Base-by-base conservation (phyloP, 2,888 invertebrate species). In the Yponomeuta evonymella region DNA sequence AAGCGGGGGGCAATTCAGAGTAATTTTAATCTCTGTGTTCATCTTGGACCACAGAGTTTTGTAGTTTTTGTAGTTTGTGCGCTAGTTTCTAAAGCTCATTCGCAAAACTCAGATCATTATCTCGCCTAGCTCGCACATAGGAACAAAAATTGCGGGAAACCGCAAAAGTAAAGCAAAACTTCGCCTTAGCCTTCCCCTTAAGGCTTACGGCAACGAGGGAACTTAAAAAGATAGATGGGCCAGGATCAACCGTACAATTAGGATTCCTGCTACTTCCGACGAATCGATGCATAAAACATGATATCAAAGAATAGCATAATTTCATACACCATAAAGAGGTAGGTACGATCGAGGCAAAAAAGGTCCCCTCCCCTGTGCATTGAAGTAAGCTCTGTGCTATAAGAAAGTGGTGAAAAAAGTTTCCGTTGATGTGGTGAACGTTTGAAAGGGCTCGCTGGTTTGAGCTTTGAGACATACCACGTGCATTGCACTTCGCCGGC, bases 401-500 rank as follows among this genome's bases (percentile, higher is more conserved):
- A 78, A 82, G 79, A 81, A 80, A 74, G 72, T 70, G 70, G 65
- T 71, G 77, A 80, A 83, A 83, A 84, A 83, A 77, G 78, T 77
- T 79, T 81, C 83, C 82, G 82, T 78, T 81, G 77, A 73, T 74
- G 75, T 81, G 77, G 73, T 74, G 75, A 73, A 74, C 79, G 74
- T 71, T 68, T 68, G 68, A 63, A 71, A 70, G 70, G 70, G 70
- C 67, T 70, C 48, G 11, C n/a, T 29, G 15, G 30, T 9, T 33
- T 36, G 11, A 58, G 51, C 51, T 33, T 29, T 64, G 65, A 11
- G n/a, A 63, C 36, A 29, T 48, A 66, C 67, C 70, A 66, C 70
- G 70, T 67, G 70, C 70, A 70, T 64, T 70, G 70, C 70, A 48
- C 70, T 65, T 64, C 6, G 69, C 51, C 12, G 12, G 69, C 51